Percentiles rank a stretch among this genome's conserved stretches.
phyloP scores from a whole-genome alignment of 2,888 invertebrate species.

The Hemaris fuciformis region DNA sequence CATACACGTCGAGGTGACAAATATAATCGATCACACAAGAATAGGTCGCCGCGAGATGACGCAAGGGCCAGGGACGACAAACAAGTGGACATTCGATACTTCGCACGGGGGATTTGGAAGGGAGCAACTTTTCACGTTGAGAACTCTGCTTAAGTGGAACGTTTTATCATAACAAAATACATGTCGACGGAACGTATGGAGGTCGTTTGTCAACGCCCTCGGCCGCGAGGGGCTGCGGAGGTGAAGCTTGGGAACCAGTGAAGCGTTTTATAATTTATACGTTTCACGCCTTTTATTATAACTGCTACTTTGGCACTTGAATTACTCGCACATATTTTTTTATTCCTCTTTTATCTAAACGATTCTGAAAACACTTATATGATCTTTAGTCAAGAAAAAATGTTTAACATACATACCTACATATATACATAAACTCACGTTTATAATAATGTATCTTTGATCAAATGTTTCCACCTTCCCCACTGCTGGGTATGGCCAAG shows the following conservation, averaged over 20 bases:
- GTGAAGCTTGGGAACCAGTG: not conserved
- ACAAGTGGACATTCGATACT: constrained; percentile 2
- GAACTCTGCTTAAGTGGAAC: not conserved
- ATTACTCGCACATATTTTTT: not conserved
- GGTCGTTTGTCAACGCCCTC: not conserved
- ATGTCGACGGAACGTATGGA: not conserved
- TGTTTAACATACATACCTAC: too few species aligned
- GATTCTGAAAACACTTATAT: too few species aligned
- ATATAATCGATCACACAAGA: constrained; percentile 1
- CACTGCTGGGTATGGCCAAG: too few species aligned
- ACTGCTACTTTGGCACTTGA: not conserved
- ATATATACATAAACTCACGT: too few species aligned
- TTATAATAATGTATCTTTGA: too few species aligned
- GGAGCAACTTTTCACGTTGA: not conserved
- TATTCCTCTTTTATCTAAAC: too few species aligned
- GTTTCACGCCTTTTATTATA: not conserved
- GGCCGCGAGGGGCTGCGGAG: not conserved
- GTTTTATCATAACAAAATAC: constrained; percentile 7
- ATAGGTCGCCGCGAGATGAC: not conserved
- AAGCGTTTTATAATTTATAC: not conserved
- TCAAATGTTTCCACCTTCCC: too few species aligned
- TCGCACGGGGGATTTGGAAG: not conserved
- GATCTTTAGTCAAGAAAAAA: too few species aligned
- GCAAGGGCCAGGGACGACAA: not conserved
- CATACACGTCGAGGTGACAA: not conserved